Conservation (phyloP, 1,140 invertebrate genomes). For the Brachystomella parvula region DNA sequence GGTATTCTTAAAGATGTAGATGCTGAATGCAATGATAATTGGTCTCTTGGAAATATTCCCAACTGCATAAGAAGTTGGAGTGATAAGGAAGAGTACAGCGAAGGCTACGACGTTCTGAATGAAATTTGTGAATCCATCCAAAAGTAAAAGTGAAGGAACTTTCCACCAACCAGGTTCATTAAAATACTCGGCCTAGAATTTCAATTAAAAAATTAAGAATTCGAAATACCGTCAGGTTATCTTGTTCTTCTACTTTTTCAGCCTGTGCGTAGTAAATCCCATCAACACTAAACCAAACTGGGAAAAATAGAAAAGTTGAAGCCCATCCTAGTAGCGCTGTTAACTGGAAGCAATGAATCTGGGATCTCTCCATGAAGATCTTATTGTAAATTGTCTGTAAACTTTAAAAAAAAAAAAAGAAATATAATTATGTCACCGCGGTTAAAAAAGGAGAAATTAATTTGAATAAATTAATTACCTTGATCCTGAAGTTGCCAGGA, state of each 20-base stretch:
- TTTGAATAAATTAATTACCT: neutral
- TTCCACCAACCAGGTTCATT: neutral
- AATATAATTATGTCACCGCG: neutral
- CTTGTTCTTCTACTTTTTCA: no score
- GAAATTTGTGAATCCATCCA: conserved; percentile 7
- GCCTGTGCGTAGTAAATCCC: neutral
- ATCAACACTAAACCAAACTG: neutral
- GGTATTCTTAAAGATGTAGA: neutral
- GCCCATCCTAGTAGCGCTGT: conserved; percentile 1
- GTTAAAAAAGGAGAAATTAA: neutral
- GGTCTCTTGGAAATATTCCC: neutral
- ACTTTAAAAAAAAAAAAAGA: neutral
- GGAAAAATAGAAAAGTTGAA: neutral
- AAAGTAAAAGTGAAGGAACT: neutral
- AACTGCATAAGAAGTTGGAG: conserved; percentile 3
- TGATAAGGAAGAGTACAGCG: neutral
- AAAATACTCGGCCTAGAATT: neutral
- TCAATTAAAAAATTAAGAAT: neutral
- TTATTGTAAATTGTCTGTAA: conserved; percentile 4
- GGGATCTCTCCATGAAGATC: neutral
- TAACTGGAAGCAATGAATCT: neutral
- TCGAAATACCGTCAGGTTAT: no score
- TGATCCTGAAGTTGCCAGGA: neutral
- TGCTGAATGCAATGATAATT: neutral
- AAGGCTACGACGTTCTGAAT: conserved; percentile 4